Evolutionary conservation across 2,113 vertebrate genomes (phyloP), one percentile per base, ranked within the genome.

Genomic region (Vanacampus margaritifer): DNA sequence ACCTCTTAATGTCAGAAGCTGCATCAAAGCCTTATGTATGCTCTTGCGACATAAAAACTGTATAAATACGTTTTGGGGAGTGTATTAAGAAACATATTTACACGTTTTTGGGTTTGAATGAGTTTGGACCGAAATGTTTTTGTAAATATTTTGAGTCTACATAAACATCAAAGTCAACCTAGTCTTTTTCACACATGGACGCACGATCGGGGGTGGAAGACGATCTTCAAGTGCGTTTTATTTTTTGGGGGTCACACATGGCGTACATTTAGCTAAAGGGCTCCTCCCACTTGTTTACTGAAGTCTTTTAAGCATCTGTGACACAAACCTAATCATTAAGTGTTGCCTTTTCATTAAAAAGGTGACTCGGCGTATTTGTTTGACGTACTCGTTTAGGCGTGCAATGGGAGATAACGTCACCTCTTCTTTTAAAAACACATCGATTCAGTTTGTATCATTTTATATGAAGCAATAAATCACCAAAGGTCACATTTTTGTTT

Each of bases 401-500:
- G 53, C 51, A 72, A 66, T 56, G 72, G 69, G 12, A 59, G 56
- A 21, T 24, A 8, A 6, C n/a, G 26, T 26, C 17, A 68, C 6
- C 45, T 54, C 48, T 32, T 63, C 43, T 73, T 59, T 71, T 69
- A 16, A 53, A 56, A 41, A 53, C 67, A 70, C 68, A 56, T 73
- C 39, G 64, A 67, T 24, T 8, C 56, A 69, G 75, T 79, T 81
- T 83, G 65, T 79, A 71, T 67, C 53, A 56, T 79, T 83, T 85
- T 81, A 71, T 80, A 83, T 68, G 67, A 81, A 63, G 41, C 6
- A 83, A 86, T 85, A 81, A 81, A 82, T 36, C 24, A 70, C 65
- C 46, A 43, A 60, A 69, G 28, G 75, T 17, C 68, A 70, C 14
- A 67, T 14, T 2, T 51, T 48, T 78, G 39, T 12, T 12, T 60